phyloP scores from a whole-genome alignment of 2,888 invertebrate genomes.

The Leptopterna dolabrata region DNA sequence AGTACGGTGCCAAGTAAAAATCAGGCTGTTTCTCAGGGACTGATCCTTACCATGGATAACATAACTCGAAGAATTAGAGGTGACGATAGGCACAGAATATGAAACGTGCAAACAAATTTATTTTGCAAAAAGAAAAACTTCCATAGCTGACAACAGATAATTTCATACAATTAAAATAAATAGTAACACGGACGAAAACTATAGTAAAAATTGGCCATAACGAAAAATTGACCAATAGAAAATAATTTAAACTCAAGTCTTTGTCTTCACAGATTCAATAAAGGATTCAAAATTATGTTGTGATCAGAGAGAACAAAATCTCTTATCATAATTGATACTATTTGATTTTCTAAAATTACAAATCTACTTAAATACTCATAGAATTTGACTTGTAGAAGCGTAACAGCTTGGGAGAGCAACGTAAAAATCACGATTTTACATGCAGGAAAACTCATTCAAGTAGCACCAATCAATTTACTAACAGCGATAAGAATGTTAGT shows the following conservation, averaged over 20 bases:
- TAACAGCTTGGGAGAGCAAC: no score
- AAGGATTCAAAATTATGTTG: background rate
- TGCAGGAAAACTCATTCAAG: background rate
- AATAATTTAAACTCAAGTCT: background rate
- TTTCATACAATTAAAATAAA: background rate
- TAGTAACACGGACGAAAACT: background rate
- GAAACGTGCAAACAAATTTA: slow-evolving; percentile 2
- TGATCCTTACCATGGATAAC: no score
- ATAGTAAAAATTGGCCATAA: background rate
- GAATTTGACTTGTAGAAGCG: background rate
- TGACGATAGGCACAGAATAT: no score
- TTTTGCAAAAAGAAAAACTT: background rate
- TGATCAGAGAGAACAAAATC: background rate
- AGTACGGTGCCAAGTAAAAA: no score
- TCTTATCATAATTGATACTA: background rate
- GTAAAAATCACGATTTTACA: background rate
- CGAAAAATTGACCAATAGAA: background rate
- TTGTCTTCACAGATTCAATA: background rate
- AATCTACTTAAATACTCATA: background rate
- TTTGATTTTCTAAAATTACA: background rate
- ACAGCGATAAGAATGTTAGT: background rate
- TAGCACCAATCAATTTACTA: background rate
- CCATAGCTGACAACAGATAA: background rate
- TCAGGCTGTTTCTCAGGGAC: no score
- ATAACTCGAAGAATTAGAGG: no score